Percentiles rank a stretch among this genome's conserved stretches.
Conservation (phyloP, 2,797 vertebrate species). For the Scomberomorus guttatus region DNA sequence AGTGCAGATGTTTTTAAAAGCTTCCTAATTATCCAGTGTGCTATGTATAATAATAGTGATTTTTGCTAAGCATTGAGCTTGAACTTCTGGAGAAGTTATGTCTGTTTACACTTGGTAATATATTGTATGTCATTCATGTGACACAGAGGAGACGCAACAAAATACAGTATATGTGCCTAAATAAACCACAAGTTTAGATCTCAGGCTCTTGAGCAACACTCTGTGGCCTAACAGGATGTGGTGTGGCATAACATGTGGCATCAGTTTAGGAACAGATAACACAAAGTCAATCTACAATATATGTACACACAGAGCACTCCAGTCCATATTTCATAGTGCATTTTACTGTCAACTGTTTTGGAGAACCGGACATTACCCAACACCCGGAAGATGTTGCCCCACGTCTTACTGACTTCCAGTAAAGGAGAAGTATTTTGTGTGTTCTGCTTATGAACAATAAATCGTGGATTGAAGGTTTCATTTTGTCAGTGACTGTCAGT, state of each 20-base stretch:
- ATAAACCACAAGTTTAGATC: not conserved
- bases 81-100: too few species aligned
- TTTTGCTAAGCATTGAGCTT: too few species aligned
- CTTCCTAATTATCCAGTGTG: too few species aligned
- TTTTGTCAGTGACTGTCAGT: not conserved
- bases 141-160: not conserved
- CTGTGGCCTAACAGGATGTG: not conserved
- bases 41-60: too few species aligned
- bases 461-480: not conserved
- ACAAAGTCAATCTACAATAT: not conserved
- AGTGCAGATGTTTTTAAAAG: too few species aligned
- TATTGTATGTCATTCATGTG: too few species aligned
- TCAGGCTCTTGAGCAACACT: not conserved
- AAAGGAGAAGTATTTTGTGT: not conserved
- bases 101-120: too few species aligned
- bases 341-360: not conserved
- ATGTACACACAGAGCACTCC: not conserved
- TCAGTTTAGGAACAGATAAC: not conserved
- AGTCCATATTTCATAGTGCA: not conserved
- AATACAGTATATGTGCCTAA: not conserved
- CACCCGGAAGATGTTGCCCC: not conserved
- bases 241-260: not conserved
- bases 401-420: not conserved
- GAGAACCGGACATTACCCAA: slow-evolving; percentile 26
- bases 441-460: not conserved